Evolutionary conservation across 2,888 invertebrate species (phyloP).

Genomic region (Eudemis profundana): DNA sequence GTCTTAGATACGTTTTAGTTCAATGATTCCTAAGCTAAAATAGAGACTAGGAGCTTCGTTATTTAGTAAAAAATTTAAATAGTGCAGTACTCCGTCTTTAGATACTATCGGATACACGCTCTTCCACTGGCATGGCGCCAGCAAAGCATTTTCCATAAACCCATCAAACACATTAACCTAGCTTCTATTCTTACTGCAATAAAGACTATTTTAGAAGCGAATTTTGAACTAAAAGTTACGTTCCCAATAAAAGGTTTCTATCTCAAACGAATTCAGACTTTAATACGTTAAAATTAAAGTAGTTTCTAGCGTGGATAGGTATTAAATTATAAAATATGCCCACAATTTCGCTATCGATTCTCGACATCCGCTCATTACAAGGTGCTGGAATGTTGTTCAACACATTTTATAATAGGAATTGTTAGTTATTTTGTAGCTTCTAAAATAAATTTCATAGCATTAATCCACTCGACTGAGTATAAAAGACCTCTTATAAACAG

Average conservation of each 20-base stretch:
- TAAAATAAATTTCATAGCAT: conserved; percentile 58
- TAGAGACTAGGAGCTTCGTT: conserved; percentile 26
- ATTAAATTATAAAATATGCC: conserved; percentile 73
- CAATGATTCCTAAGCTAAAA: conserved; percentile 12
- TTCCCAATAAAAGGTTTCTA: conserved; percentile 54
- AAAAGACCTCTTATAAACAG: no score
- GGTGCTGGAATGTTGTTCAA: conserved; percentile 79
- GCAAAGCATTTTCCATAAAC: conserved; percentile 51
- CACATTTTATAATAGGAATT: conserved; percentile 74
- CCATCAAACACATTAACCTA: conserved; percentile 65
- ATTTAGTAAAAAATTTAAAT: conserved; percentile 65
- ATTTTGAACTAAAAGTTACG: conserved; percentile 63
- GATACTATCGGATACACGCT: conserved; percentile 76
- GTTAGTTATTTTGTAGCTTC: conserved; percentile 62
- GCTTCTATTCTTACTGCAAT: conserved; percentile 64
- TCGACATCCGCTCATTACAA: conserved; percentile 83
- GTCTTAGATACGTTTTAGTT: background rate
- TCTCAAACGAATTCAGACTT: conserved; percentile 55
- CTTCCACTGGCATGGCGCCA: conserved; percentile 70
- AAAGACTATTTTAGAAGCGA: conserved; percentile 67
- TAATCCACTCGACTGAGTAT: no score
- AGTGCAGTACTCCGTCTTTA: conserved; percentile 61
- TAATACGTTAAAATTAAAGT: conserved; percentile 53
- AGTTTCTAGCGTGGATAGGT: conserved; percentile 46
- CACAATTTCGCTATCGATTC: conserved; percentile 80